Conservation (phyloP, 2,113 vertebrate species). For the Alethe castanea region DNA sequence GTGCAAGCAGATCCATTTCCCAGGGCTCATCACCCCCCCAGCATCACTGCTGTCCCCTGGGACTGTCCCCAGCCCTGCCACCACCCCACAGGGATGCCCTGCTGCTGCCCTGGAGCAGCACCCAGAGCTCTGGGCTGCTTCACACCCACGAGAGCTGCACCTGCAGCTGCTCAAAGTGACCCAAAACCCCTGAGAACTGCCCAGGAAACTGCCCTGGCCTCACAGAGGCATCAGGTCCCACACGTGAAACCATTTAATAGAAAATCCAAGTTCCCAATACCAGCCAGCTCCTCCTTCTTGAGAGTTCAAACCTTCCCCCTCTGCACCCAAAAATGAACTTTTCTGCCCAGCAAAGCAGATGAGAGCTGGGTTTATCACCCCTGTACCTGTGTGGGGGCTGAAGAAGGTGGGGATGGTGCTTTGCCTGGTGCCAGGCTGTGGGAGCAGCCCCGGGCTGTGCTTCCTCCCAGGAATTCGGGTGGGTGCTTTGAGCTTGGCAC, state of each 20-base stretch:
- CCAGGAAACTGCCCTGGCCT: not conserved
- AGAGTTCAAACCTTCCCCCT: not conserved
- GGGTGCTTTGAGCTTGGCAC: not conserved
- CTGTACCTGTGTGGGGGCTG: slow-evolving; percentile 51
- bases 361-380: accelerated
- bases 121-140: not conserved
- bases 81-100: not conserved
- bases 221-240: not conserved
- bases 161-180: not conserved
- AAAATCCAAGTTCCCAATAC: not conserved
- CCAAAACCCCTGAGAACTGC: not conserved
- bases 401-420: slow-evolving; percentile 70
- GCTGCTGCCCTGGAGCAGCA: not conserved
- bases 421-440: slow-evolving; percentile 15
- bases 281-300: not conserved
- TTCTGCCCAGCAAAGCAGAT: not conserved
- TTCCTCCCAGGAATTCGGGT: not conserved
- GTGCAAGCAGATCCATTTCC: not conserved
- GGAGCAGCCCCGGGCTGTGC: accelerated
- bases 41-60: not conserved
- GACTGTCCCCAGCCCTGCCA: not conserved
- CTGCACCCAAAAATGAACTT: not conserved
- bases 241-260: not conserved
- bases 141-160: not conserved
- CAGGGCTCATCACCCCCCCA: not conserved